phyloP scores from a whole-genome alignment of 2,888 invertebrate genomes.

The Venusia cambrica region DNA sequence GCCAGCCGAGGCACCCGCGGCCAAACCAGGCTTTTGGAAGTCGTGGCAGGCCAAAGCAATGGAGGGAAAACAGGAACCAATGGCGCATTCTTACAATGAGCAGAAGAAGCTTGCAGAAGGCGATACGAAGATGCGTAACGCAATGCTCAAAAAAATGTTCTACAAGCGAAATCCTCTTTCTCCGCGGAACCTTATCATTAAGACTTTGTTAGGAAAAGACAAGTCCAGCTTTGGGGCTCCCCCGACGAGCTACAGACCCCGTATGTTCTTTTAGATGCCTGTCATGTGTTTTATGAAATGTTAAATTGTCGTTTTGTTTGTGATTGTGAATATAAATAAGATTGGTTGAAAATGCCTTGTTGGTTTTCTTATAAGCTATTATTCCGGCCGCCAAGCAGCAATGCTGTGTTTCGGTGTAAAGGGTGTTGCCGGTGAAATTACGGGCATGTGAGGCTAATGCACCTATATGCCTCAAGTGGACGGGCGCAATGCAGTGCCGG shows the following conservation, averaged over 20 bases:
- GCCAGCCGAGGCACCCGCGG: slow-evolving; percentile 23
- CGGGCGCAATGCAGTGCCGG: too few relatives aligned
- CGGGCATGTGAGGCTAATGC: too few relatives aligned
- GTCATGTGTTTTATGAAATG: slow-evolving; percentile 31
- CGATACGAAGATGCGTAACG: slow-evolving; percentile 57
- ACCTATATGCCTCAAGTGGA: too few relatives aligned
- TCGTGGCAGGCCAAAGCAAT: slow-evolving; percentile 42
- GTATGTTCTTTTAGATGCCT: slow-evolving; percentile 52
- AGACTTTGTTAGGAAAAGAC: slow-evolving; percentile 61
- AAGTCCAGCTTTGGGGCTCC: slow-evolving; percentile 55
- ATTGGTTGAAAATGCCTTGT: slow-evolving; percentile 13
- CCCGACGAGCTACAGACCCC: slow-evolving; percentile 43
- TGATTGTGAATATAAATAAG: slow-evolving; percentile 17
- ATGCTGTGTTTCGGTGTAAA: too few relatives aligned
- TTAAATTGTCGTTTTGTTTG: slow-evolving; percentile 32
- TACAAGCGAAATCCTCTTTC: slow-evolving; percentile 67
- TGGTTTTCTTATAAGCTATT: slow-evolving; percentile 3
- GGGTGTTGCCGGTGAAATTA: too few relatives aligned
- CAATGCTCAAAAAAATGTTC: slow-evolving; percentile 61
- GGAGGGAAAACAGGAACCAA: slow-evolving; percentile 34
- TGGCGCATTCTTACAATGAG: slow-evolving; percentile 46
- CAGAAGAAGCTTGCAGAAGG: slow-evolving; percentile 51
- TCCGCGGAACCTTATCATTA: slow-evolving; percentile 56
- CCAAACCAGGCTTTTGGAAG: slow-evolving; percentile 45
- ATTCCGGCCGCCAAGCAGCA: slow-evolving; percentile 3